These are phyloP conservation scores for Pterostichus niger DNA, from an alignment of 2,888 invertebrate species.

Conservation along the genomic window DNA sequence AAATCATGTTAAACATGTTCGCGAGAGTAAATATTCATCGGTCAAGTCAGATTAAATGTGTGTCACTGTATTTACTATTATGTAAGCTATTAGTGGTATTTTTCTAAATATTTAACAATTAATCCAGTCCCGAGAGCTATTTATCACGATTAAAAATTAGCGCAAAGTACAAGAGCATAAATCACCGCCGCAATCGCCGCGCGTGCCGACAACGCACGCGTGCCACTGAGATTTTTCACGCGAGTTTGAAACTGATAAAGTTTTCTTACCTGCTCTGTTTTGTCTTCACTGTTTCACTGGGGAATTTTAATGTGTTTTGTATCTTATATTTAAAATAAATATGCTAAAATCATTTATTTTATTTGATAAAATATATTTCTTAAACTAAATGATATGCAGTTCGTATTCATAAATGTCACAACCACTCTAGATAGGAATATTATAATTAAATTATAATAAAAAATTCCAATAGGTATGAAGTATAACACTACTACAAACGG, in stretches of 20 bases:
- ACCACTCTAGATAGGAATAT: conserved; percentile 64
- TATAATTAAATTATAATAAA: conserved; percentile 34
- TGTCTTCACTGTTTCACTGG: not conserved
- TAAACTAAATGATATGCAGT: conserved; percentile 56
- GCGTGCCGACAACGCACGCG: conserved; percentile 48
- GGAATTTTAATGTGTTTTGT: not conserved
- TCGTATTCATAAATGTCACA: conserved; percentile 49
- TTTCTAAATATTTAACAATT: conserved; percentile 65
- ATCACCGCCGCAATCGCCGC: conserved; percentile 27
- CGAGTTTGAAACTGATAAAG: no score
- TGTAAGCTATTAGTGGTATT: conserved; percentile 56
- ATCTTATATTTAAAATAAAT: conserved; percentile 11
- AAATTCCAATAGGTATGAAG: conserved; percentile 24
- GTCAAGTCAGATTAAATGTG: conserved; percentile 10
- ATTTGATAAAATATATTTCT: conserved; percentile 21
- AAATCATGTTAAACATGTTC: conserved; percentile 24
- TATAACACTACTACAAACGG: conserved; percentile 29
- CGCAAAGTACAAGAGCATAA: conserved; percentile 52
- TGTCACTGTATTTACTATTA: conserved; percentile 50
- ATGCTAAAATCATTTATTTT: not conserved
- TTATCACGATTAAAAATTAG: conserved; percentile 62
- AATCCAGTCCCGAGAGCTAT: conserved; percentile 53
- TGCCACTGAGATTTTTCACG: not conserved
- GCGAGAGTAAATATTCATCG: conserved; percentile 30
- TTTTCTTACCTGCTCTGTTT: conserved; percentile 23